Conservation (phyloP, 2,888 invertebrate species). For the Spilarctia lutea region DNA sequence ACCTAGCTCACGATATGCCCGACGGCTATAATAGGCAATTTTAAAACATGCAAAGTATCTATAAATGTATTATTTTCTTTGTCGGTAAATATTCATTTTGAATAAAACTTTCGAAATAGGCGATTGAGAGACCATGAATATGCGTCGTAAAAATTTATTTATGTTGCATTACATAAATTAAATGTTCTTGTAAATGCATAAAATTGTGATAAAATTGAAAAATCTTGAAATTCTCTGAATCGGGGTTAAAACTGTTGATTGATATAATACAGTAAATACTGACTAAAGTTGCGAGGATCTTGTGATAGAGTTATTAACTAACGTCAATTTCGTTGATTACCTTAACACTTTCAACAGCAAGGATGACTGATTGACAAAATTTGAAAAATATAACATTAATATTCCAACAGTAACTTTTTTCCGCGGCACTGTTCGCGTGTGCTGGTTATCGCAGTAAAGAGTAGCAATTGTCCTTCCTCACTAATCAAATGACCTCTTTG, state of each 20-base stretch:
- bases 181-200: constrained; percentile 20
- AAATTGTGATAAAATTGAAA: constrained; percentile 27
- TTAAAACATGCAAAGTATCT: constrained; percentile 12
- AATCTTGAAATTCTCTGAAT: constrained; percentile 19
- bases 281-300: background rate
- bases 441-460: too few species aligned
- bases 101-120: constrained; percentile 54
- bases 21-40: constrained; percentile 1
- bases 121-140: constrained; percentile 60
- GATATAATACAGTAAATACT: background rate
- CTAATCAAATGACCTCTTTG: too few species aligned
- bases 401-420: background rate
- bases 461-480: too few species aligned
- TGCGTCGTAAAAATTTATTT: constrained; percentile 67
- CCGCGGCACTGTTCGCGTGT: too few species aligned
- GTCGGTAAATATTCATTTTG: constrained; percentile 35
- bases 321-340: background rate
- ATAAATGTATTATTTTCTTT: constrained; percentile 17
- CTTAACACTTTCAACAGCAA: background rate
- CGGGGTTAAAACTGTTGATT: background rate
- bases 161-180: constrained; percentile 44
- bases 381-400: background rate
- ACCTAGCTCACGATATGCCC: background rate
- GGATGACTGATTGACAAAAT: background rate
- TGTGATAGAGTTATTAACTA: background rate